Conservation (phyloP, 2,113 vertebrate genomes). For the Saccopteryx leptura region DNA sequence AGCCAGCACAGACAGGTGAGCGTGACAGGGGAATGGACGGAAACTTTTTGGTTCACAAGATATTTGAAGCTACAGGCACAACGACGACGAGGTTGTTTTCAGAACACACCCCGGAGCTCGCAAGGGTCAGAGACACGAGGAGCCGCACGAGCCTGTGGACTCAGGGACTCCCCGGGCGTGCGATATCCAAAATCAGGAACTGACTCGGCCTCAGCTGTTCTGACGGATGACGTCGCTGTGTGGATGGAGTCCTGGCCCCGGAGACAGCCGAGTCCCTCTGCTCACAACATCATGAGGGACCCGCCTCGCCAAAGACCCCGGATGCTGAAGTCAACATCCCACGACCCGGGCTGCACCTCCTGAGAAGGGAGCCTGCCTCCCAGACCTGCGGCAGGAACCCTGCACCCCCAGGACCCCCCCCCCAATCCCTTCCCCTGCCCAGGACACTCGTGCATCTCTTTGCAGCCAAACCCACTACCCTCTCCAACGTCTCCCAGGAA, state of each 20-base stretch:
- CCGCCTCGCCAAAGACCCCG: too few species aligned
- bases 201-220: background rate
- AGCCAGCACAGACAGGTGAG: background rate
- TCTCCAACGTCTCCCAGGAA: background rate
- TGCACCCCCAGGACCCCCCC: background rate
- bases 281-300: background rate
- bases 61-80: background rate
- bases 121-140: fast-evolving
- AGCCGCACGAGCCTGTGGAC: background rate
- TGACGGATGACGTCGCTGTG: background rate
- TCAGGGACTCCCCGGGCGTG: background rate
- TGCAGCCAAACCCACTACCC: background rate
- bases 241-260: background rate
- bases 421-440: background rate
- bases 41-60: background rate
- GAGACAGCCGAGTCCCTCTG: background rate
- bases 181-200: background rate
- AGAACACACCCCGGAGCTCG: background rate
- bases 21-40: fast-evolving
- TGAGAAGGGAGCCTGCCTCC: background rate
- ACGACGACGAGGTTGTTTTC: background rate
- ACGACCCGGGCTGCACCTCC: fast-evolving
- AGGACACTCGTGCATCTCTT: background rate
- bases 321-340: too few species aligned
- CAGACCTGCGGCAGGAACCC: too few species aligned